Evolutionary conservation across 2,888 invertebrate species (phyloP), one percentile per base, ranked within the genome.

Genomic region (Deilephila porcellus): DNA sequence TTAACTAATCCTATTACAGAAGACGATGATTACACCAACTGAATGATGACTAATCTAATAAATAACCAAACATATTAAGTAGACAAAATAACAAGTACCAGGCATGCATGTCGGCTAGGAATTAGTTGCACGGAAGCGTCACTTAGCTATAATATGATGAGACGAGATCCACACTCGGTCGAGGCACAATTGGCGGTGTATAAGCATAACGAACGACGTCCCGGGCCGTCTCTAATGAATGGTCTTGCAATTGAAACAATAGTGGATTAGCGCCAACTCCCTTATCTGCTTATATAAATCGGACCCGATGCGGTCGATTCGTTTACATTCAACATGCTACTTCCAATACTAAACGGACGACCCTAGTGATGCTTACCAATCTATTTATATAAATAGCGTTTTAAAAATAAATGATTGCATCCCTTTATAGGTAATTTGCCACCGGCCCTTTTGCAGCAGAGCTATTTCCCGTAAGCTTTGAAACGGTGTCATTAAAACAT

Each of bases 201-300:
- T 91, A 91, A 91, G 85, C 91, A 91, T 92, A 92, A 91, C 90
- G 90, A 90, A 88, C 86, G 81, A 75, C 80, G 79, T 82, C 83
- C 83, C 67, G 67, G 67, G 52, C 85, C 79, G 81, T 80, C 81
- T 82, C 86, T 92, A 91, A 92, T 92, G 90, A 92, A 92, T 90
- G 87, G 91, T 84, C 89, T 86, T 86, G 91, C 90, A 90, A 92
- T 91, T 92, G 91, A 92, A 92, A 92, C 91, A 90, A 89, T 89
- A 88, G 88, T 88, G 89, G 88, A 90, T 90, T 90, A 90, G 82
- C 86, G 84, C 86, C 89, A 85, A 87, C 87, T 84, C 85, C 84
- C 87, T 88, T 88, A 90, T 88, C 90, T 86, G 84, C 84, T 88
- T 88, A 88, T 89, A 88, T 84, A 88, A 88, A 89, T 87, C 78